Evolutionary conservation across 2,888 invertebrate genomes (phyloP), one percentile per base, ranked within the genome.

Genomic region (Plebejus anna): DNA sequence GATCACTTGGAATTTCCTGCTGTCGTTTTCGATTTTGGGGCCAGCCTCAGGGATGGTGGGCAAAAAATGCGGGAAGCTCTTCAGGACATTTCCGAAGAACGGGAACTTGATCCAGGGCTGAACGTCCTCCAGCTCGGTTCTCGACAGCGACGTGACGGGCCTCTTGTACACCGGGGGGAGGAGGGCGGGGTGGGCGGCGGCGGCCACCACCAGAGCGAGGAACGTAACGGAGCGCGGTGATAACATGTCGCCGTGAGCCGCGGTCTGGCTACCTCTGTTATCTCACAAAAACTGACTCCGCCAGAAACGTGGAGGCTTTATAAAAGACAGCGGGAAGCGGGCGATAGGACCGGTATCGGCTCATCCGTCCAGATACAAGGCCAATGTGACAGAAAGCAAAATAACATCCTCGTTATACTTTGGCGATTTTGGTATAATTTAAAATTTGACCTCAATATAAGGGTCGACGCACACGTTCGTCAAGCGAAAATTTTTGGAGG

Each of bases 81-180:
- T 28, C 13, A 76, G 42, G 71, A 76, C n/a, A 32, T 76, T 76
- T 76, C 76, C 76, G 13, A 76, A 76, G n/a, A 42, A 57, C 9
- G 57, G 42, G 72, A 76, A 57, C 22, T 76, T 76, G 57, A 76
- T 76, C 76, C 76, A 76, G 16, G 76, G 76, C n/a, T 55, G 57
- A 28, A 71, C n/a, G 59, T 76, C 76, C 42, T 42, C 28, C 42
- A 76, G 71, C 7, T 76, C 71, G 4, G 71, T 42, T 16, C 61
- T 72, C 5, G 70, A 72, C 9, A 76, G 42, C 7, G 72, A 76
- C 59, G 76, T 76, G 11, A 59, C 57, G 32, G 76, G 59, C 13
- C 61, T 71, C 42, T 71, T 71, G 11, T n/a, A 22, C 22, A 36
- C 55, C 9, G 72, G 57, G n/a, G 57, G 71, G 3, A 71, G 59